Percentiles rank a stretch among this genome's conserved stretches.
Evolutionary conservation across 2,113 vertebrate genomes (phyloP).

Genomic region (Calidris pugnax): DNA sequence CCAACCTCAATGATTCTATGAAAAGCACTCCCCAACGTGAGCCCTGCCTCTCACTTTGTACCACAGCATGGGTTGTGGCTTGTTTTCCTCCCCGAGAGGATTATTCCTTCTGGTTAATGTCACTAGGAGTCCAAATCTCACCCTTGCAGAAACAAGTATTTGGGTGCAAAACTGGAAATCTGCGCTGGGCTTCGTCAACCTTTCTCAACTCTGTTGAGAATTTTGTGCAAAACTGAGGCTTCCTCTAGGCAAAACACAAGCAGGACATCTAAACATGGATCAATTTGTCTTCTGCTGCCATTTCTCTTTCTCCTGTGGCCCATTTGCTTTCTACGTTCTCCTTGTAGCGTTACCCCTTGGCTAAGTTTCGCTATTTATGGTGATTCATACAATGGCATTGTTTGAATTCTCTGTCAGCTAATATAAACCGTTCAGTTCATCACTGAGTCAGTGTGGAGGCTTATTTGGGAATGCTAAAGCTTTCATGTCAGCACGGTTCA

Average conservation of each 20-base stretch:
- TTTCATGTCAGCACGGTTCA: neutral
- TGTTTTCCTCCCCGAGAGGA: neutral
- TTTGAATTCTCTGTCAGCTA: neutral
- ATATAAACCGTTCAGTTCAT: neutral
- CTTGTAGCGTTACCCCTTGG: neutral
- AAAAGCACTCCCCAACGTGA: fast-evolving
- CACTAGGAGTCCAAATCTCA: fast-evolving
- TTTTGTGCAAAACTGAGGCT: neutral
- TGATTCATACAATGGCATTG: neutral
- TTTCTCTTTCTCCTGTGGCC: neutral
- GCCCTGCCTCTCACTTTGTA: neutral
- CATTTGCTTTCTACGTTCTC: neutral
- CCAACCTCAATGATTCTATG: too few species aligned
- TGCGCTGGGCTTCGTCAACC: neutral
- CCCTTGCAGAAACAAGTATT: neutral
- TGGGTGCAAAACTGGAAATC: neutral
- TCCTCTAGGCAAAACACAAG: neutral
- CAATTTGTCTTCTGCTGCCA: neutral
- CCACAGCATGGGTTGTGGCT: neutral
- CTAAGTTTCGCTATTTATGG: neutral
- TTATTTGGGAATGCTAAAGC: neutral
- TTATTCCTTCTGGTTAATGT: neutral
- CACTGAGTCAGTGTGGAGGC: neutral
- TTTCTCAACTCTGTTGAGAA: neutral
- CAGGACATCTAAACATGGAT: neutral